Percentiles rank a stretch among this genome's conserved stretches.
These are phyloP conservation scores for Aplocera efformata DNA, from an alignment of 2,888 invertebrate genomes.

Conservation along the genomic window DNA sequence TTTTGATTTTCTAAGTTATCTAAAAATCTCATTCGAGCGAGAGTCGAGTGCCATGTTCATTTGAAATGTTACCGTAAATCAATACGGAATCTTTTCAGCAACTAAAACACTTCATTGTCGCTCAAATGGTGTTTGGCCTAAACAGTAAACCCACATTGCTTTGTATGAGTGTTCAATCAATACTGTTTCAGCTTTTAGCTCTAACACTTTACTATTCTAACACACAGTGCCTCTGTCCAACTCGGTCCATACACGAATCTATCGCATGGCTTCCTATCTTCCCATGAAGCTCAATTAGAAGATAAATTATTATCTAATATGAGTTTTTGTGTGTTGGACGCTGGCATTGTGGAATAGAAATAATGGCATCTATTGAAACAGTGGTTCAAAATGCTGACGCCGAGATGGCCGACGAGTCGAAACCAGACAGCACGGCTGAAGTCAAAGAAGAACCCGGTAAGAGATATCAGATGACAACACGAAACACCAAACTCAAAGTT, in stretches of 20 bases:
- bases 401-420: slow-evolving; percentile 82
- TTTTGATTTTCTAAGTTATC: too few relatives aligned
- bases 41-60: too few relatives aligned
- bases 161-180: too few relatives aligned
- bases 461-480: too few relatives aligned
- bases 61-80: too few relatives aligned
- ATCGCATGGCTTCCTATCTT: slow-evolving; percentile 14
- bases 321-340: slow-evolving; percentile 69
- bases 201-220: neutral
- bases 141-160: too few relatives aligned
- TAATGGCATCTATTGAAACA: slow-evolving; percentile 91
- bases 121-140: too few relatives aligned
- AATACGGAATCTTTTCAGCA: too few relatives aligned
- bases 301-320: slow-evolving; percentile 43
- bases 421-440: slow-evolving; percentile 84
- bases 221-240: slow-evolving; percentile 15
- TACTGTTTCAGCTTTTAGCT: neutral
- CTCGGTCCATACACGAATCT: slow-evolving; percentile 6
- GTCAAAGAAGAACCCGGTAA: slow-evolving; percentile 84
- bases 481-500: too few relatives aligned
- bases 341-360: slow-evolving; percentile 81
- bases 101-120: too few relatives aligned
- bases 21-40: too few relatives aligned
- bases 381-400: slow-evolving; percentile 88
- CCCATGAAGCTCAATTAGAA: slow-evolving; percentile 13